Evolutionary conservation across 92 coral and sea anemone genomes (phyloP).

Genomic region (Epizoanthus rinbou): DNA sequence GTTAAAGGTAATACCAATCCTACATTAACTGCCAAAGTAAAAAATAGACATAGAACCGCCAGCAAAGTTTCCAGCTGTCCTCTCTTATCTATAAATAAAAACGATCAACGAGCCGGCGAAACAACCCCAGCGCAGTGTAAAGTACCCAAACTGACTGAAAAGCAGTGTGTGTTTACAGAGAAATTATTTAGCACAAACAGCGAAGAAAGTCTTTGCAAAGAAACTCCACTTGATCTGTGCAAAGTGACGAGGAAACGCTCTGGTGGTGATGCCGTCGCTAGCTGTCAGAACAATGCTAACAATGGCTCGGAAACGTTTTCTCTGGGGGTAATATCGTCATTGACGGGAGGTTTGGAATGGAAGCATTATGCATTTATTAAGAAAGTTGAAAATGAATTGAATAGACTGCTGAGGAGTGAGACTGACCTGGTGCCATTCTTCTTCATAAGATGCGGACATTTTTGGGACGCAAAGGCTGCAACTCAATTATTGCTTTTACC

Average conservation of each 20-base stretch:
- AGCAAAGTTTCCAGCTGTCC: constrained; percentile 34
- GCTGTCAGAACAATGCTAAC: constrained; percentile 57
- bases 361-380: constrained; percentile 47
- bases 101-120: background rate
- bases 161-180: constrained; percentile 40
- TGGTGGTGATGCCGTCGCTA: background rate
- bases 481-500: constrained; percentile 51
- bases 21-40: no score
- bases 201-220: constrained; percentile 17
- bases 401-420: constrained; percentile 7
- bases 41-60: background rate
- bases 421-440: constrained; percentile 33
- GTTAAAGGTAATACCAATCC: background rate
- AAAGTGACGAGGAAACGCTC: constrained; percentile 21
- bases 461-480: constrained; percentile 47
- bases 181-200: constrained; percentile 32
- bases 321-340: constrained; percentile 49
- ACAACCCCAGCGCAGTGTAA: constrained; percentile 24
- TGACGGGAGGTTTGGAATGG: constrained; percentile 45
- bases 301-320: constrained; percentile 45
- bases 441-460: constrained; percentile 49
- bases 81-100: constrained; percentile 1
- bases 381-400: constrained; percentile 42
- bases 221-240: constrained; percentile 36
- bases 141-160: constrained; percentile 39